These are phyloP conservation scores for Ferrisia virgata DNA, from an alignment of 2,888 invertebrate species.

Conservation along the genomic window DNA sequence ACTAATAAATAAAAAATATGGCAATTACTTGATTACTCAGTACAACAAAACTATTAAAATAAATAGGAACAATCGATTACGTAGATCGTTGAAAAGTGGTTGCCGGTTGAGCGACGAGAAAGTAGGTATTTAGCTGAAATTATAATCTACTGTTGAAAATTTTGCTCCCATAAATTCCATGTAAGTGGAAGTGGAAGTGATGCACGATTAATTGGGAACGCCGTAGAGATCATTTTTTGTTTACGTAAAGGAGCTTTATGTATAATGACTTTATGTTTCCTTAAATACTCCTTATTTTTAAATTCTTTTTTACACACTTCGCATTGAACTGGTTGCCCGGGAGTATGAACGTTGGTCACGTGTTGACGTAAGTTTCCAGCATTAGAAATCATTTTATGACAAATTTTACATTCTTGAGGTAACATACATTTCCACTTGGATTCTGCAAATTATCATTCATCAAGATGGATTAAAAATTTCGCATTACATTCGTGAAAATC, in stretches of 20 bases:
- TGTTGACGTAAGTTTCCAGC: conserved; percentile 53
- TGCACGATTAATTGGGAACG: background rate
- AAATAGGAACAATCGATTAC: conserved; percentile 19
- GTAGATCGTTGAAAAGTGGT: background rate
- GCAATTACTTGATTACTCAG: background rate
- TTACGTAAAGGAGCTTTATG: conserved; percentile 51
- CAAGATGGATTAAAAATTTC: background rate
- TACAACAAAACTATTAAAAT: background rate
- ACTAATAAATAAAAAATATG: background rate
- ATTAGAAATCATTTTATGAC: conserved; percentile 53
- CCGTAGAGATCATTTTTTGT: conserved; percentile 4
- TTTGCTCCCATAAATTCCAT: conserved; percentile 24
- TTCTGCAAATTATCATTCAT: conserved; percentile 35
- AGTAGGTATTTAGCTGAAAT: background rate
- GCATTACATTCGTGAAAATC: too few species aligned
- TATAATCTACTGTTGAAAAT: conserved; percentile 2
- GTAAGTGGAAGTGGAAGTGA: background rate
- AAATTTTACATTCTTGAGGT: conserved; percentile 52
- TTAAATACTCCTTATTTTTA: conserved; percentile 53
- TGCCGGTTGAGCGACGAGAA: background rate
- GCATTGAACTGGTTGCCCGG: conserved; percentile 52
- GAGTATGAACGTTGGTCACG: conserved; percentile 53
- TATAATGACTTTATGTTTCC: conserved; percentile 53
- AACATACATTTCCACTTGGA: conserved; percentile 53
- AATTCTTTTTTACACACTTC: conserved; percentile 52